Base-by-base conservation (phyloP, 2,888 invertebrate species). In the Drosophila incognita region DNA sequence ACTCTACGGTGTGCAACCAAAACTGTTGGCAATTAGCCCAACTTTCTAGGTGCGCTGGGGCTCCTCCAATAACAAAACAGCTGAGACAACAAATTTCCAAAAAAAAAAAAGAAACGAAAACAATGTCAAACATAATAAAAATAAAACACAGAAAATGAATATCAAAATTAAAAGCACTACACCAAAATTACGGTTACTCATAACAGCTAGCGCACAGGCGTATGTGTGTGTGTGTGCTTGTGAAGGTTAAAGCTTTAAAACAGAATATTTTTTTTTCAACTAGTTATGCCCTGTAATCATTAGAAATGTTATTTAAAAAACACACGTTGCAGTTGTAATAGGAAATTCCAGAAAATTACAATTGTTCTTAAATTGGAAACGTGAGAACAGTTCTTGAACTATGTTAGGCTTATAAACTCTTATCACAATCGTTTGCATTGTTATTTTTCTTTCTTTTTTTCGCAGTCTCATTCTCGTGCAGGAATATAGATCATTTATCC, bases 161-260 rank as follows among this genome's bases (percentile, higher is more conserved):
- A 40, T 38, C n/a, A 27, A 58, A 21, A 54, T n/a, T 48, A 48
- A 57, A 52, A 51, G 21, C 57, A 69, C 33, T 18, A 49, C 36
- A 58, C 42, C 29, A 40, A 24, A 15, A 57, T 58, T 31, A 61
- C 52, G 53, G 33, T 64, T 51, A 49, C 53, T 54, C 58, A 54
- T 54, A 63, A 61, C 64, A 57, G 38, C 35, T 38, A 57, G 31
- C 57, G 18, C 13, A n/a, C 38, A n/a, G 38, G 4, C 29, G n/a
- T 46, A 4, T 42, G 27, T 53, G 24, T 65, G 42, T 57, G 33
- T 56, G 53, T 65, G 73, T 56, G 42, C 64, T 74, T 71, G 74
- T 67, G 80, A 81, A 82, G 81, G 80, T 82, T 81, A 82, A 81
- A 70, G 68, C 66, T 78, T 53, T 57, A 53, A 24, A 66, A 42